These are phyloP conservation scores for Phataginus tetradactyla DNA, from an alignment of 2,797 vertebrate genomes.

Conservation along the genomic window DNA sequence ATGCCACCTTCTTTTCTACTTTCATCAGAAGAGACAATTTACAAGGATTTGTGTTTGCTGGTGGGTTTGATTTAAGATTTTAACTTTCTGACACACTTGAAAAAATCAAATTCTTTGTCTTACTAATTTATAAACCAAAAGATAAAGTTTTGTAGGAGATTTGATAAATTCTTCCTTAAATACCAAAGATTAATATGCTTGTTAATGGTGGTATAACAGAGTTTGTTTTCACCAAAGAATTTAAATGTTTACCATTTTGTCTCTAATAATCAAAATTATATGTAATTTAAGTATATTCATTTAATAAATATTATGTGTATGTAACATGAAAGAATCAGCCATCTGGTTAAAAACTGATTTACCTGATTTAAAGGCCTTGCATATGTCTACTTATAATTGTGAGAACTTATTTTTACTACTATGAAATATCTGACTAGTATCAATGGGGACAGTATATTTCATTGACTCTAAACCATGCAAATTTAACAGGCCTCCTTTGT, in stretches of 20 bases:
- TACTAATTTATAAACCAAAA: slow-evolving; percentile 34
- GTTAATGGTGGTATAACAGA: not conserved
- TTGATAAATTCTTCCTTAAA: not conserved
- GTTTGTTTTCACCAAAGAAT: not conserved
- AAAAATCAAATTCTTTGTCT: not conserved
- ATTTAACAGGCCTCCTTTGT: not conserved
- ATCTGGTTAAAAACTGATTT: not conserved
- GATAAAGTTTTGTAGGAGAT: not conserved
- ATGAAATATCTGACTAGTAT: not conserved
- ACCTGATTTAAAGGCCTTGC: not conserved
- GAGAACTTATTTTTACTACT: not conserved
- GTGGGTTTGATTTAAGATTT: not conserved
- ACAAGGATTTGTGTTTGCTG: not conserved
- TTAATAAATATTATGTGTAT: not conserved
- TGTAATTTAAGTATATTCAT: not conserved
- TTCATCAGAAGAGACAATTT: not conserved
- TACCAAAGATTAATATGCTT: not conserved
- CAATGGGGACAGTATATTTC: not conserved
- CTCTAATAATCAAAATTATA: not conserved
- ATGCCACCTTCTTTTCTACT: not conserved
- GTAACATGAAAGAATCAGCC: not conserved
- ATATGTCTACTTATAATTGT: not conserved
- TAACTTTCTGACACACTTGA: not conserved
- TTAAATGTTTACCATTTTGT: slow-evolving; percentile 17
- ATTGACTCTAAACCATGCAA: not conserved